These are phyloP conservation scores for Smittia sp. DNA, from an alignment of 2,888 invertebrate genomes.

Conservation along the genomic window DNA sequence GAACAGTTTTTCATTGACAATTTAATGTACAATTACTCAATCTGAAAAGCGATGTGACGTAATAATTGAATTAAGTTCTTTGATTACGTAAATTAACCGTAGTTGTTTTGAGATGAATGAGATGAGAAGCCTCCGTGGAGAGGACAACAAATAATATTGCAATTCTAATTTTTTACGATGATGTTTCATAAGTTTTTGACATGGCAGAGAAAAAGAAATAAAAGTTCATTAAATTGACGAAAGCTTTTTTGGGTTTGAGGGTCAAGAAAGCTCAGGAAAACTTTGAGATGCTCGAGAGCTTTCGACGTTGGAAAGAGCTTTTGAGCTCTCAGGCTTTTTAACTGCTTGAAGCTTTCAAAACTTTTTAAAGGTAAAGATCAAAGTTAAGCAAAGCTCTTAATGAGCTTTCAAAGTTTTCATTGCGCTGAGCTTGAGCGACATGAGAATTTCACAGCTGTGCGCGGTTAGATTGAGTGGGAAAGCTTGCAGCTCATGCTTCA, in stretches of 20 bases:
- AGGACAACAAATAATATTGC: constrained; percentile 24
- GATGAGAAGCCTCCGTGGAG: not conserved
- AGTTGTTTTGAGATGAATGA: constrained; percentile 8
- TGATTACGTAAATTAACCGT: not conserved
- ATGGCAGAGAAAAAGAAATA: constrained; percentile 30
- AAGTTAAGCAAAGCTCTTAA: too few relatives aligned
- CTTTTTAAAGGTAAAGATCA: too few relatives aligned
- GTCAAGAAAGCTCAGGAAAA: too few relatives aligned
- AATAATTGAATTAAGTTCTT: constrained; percentile 1
- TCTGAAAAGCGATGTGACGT: not conserved
- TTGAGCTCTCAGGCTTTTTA: too few relatives aligned
- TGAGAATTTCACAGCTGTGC: constrained; percentile 4
- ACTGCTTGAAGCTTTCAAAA: too few relatives aligned
- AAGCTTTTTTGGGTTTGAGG: too few relatives aligned
- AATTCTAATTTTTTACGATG: constrained; percentile 41
- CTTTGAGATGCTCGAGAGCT: too few relatives aligned
- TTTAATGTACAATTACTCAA: constrained; percentile 20
- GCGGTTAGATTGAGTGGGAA: not conserved
- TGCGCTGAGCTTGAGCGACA: constrained; percentile 10
- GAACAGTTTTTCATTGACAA: not conserved
- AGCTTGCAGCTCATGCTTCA: constrained; percentile 10
- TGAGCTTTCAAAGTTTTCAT: too few relatives aligned
- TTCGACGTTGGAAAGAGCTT: too few relatives aligned
- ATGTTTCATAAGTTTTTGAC: constrained; percentile 26
- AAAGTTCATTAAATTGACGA: constrained; percentile 19